Evolutionary conservation across 2,888 invertebrate species (phyloP), one percentile per base, ranked within the genome.

Genomic region (Nomada goodeniana): DNA sequence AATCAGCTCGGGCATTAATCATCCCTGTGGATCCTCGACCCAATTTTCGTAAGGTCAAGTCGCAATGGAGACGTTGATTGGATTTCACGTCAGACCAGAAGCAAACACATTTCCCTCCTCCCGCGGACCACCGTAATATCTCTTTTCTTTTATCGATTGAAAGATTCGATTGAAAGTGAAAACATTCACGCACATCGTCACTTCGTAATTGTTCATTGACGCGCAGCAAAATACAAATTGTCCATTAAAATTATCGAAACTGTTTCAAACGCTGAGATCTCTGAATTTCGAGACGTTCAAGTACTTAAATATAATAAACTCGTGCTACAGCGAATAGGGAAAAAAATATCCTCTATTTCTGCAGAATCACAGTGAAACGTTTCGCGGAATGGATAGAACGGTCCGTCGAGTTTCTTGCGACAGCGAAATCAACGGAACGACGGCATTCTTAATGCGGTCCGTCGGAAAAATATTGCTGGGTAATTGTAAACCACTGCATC

Each of bases 1-100:
- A 93, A 93, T 93, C 93, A 93, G 91, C 88, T 80, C 84, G 89
- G 92, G 89, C 92, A 93, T 93, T 93, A 93, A 93, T 93, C 93
- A 92, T 93, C 90, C 88, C 85, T 82, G 89, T 89, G 89, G 90
- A 90, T 92, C 88, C 90, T 90, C 90, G 90, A 91, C 91, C 91
- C 90, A 93, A 93, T 93, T 93, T 92, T 92, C 92, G 88, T 91
- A 89, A 87, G 89, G 87, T 88, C 86, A 88, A 90, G 88, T 90
- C 86, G 88, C 87, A 89, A 88, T 88, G 89, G 91, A 92, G 91
- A 91, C 90, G 92, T 92, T 92, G 91, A 93, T 93, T 92, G 91
- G 92, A 88, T 92, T 90, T 80, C 85, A 86, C 88, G 89, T 90
- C 89, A 86, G 82, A 86, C 87, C 87, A 86, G 83, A 84, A 82